phyloP scores from a whole-genome alignment of 2,113 vertebrate genomes.

The Chiloscyllium plagiosum region DNA sequence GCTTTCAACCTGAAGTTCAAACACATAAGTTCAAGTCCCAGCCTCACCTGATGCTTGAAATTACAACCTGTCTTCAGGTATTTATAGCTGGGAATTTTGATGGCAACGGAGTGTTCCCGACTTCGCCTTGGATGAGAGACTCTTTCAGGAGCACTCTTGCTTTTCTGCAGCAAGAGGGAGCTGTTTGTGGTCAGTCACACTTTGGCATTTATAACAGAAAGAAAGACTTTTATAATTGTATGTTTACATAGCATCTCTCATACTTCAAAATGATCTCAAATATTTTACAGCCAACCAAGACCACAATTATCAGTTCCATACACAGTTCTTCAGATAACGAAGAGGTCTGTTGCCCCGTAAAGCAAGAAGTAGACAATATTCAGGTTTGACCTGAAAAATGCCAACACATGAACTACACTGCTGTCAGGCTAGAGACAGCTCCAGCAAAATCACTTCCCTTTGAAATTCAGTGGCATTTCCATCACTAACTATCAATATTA shows the following conservation, averaged over 20 bases:
- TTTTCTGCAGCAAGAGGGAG: neutral
- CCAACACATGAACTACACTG: neutral
- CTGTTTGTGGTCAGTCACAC: neutral
- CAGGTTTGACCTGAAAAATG: neutral
- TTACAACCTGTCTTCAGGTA: neutral
- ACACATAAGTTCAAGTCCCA: neutral
- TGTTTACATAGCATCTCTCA: neutral
- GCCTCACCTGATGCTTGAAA: neutral
- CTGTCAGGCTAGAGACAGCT: too few relatives aligned
- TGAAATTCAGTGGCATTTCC: neutral
- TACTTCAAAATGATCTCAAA: neutral
- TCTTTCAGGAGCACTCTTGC: too few relatives aligned
- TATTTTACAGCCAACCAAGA: neutral
- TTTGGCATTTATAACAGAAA: neutral
- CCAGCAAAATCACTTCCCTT: neutral
- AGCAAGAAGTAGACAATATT: neutral
- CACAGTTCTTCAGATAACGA: neutral
- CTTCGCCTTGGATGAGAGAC: neutral
- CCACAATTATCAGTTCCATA: neutral
- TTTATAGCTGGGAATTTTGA: neutral
- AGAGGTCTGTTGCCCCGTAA: neutral
- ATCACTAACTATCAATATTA: neutral
- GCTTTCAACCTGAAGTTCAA: constrained; percentile 27
- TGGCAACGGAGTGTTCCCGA: neutral
- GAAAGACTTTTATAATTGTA: neutral